Conservation (phyloP, 92 coral and sea anemone species). For the Porites divaricata region DNA sequence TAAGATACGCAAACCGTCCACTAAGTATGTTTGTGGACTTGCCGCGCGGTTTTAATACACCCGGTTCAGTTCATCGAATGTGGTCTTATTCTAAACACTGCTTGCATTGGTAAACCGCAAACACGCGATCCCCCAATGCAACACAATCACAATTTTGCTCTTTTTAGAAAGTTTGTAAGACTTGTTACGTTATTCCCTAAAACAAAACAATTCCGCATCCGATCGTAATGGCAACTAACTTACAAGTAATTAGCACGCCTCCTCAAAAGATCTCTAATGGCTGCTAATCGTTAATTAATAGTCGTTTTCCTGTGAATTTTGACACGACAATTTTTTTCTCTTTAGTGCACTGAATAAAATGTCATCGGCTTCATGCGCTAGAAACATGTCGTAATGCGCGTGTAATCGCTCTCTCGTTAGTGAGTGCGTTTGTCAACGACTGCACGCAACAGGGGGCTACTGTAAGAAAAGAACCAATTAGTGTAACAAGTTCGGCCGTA, state of each 20-base stretch:
- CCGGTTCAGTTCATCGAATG: background rate
- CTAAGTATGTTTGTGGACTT: conserved; percentile 13
- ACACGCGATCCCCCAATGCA: conserved; percentile 16
- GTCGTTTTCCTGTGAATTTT: conserved; percentile 25
- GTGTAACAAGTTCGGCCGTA: too few species aligned
- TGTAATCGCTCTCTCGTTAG: conserved; percentile 28
- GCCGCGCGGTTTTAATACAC: conserved; percentile 35
- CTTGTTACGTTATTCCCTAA: background rate
- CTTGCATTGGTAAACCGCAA: conserved; percentile 33
- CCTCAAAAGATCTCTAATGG: conserved; percentile 10
- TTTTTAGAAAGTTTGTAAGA: background rate
- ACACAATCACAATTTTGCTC: background rate
- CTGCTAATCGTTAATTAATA: conserved; percentile 26
- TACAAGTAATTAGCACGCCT: background rate
- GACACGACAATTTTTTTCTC: conserved; percentile 10
- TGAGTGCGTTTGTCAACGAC: background rate
- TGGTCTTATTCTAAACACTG: conserved; percentile 6
- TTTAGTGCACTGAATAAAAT: background rate
- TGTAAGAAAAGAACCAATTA: background rate
- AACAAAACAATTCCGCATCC: background rate
- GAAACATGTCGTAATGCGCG: background rate
- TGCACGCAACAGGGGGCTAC: background rate
- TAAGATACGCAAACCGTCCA: conserved; percentile 23
- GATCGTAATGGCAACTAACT: background rate
- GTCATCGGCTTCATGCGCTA: conserved; percentile 26